A percentile compares a stretch with the other conserved stretches of the same genome.
phyloP scores from a whole-genome alignment of 2,888 invertebrate species.

The Silvanus unidentatus region DNA sequence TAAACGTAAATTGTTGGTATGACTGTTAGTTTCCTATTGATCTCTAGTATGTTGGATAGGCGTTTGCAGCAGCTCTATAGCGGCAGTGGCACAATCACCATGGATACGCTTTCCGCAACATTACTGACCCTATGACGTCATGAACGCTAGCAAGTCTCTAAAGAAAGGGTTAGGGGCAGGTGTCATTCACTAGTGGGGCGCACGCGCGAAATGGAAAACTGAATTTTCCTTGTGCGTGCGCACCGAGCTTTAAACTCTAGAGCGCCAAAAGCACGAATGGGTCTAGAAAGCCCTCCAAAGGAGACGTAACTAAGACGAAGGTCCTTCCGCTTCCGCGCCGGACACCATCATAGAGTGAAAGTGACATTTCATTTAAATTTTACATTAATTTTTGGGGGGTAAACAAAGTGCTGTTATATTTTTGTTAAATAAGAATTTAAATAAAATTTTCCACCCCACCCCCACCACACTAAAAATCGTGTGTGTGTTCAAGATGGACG shows the following conservation, averaged over 20 bases:
- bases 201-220: conserved; percentile 22
- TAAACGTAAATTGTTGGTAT: not conserved
- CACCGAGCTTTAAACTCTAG: conserved; percentile 42
- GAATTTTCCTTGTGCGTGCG: conserved; percentile 35
- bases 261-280: conserved; percentile 3
- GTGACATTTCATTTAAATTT: conserved; percentile 3
- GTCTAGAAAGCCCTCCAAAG: conserved; percentile 1
- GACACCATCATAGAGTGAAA: conserved; percentile 4
- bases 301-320: conserved; percentile 2
- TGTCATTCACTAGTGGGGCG: conserved; percentile 30
- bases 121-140: conserved; percentile 43
- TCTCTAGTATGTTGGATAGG: conserved; percentile 22
- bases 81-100: conserved; percentile 36
- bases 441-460: conserved; percentile 24
- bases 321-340: not conserved
- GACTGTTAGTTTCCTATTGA: conserved; percentile 22
- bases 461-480: conserved; percentile 18
- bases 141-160: conserved; percentile 46
- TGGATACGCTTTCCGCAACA: conserved; percentile 45
- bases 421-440: too few relatives aligned
- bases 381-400: too few relatives aligned
- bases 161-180: conserved; percentile 52
- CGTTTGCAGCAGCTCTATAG: conserved; percentile 32
- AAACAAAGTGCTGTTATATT: too few relatives aligned
- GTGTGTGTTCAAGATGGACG: conserved; percentile 37